Evolutionary conservation across 2,888 invertebrate species (phyloP), one percentile per base, ranked within the genome.

Genomic region (Sicus ferrugineus): DNA sequence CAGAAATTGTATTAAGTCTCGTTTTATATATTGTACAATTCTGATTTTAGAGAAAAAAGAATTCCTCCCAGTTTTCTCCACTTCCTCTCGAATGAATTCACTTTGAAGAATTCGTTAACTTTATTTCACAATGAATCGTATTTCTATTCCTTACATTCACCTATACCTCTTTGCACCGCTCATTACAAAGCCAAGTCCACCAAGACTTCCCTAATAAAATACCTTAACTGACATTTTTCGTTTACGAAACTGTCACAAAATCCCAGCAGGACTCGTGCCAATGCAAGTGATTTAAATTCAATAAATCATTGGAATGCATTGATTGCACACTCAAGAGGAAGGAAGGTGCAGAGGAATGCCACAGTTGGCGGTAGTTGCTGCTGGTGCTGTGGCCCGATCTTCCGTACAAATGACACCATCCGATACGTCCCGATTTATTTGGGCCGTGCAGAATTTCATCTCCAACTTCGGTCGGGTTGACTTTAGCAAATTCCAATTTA

Each of bases 251-350:
- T 82, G 82, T 82, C 82, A 82, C 82, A 82, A 82, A 82, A 79
- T 83, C 82, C 81, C 82, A 82, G 82, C 82, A 83, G 82, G 82
- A 81, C 77, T 79, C 77, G 78, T 82, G 82, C 83, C 82, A 82
- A 83, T 82, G 81, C 82, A 82, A 82, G 80, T 82, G 82, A 82
- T 82, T 82, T 82, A 82, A 83, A 82, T 80, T 82, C 82, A 83
- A 82, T 82, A 83, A 82, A 82, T 82, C 82, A 82, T 81, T 77
- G 75, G 76, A 75, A 75, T 72, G 71, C 75, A 76, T 77, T 80
- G 81, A 78, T 79, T 79, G 76, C 76, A 76, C 68, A 72, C 74
- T 64, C 71, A 71, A 54, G n/a, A n/a, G n/a, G n/a, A n/a, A 68
- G 11, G 62, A 63, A 9, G 30, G 48, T 46, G 14, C 52, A 5